Evolutionary conservation across 2,113 vertebrate genomes (phyloP), one percentile per base, ranked within the genome.

Genomic region (Amblyornis subalaris): DNA sequence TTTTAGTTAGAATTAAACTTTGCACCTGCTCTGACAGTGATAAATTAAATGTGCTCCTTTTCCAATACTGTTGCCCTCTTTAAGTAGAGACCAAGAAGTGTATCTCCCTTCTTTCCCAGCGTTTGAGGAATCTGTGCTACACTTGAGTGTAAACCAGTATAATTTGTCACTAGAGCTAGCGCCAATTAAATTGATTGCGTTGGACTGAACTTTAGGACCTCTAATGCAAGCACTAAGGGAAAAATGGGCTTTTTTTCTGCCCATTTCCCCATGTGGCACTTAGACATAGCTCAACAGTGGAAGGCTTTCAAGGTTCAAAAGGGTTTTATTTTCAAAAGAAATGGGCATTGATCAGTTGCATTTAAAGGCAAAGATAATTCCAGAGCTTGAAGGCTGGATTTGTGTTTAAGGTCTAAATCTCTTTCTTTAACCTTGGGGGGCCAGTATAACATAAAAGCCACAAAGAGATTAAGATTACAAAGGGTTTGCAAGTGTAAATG

Each of bases 321-420:
- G 98, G 99, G 98, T 98, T 99, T 99, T 99, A 98, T 98, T 98
- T 99, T 99, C 98, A 99, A 99, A 99, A 98, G 98, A 99, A 98
- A 98, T 97, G 97, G 97, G 98, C 98, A 98, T 98, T 99, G 98
- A 99, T 99, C 98, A 98, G 98, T 97, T 97, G 96, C 97, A 98
- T 98, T 98, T 98, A 98, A 98, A 98, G 98, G 98, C 98, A 98
- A 98, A 98, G 97, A 98, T 98, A 98, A 98, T 98, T 98, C 98
- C 97, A 97, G 97, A 98, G 97, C 97, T 98, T 98, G 98, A 98
- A 98, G 98, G 98, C 98, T 98, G 98, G 98, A 98, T 99, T 98
- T 98, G 98, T 98, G 97, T 98, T 98, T 98, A 98, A 98, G 98
- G 98, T 98, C 98, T 98, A 97, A 98, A 98, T 98, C 98, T 98